Evolutionary conservation across 2,113 vertebrate species (phyloP).

Genomic region (Hemicordylus capensis): DNA sequence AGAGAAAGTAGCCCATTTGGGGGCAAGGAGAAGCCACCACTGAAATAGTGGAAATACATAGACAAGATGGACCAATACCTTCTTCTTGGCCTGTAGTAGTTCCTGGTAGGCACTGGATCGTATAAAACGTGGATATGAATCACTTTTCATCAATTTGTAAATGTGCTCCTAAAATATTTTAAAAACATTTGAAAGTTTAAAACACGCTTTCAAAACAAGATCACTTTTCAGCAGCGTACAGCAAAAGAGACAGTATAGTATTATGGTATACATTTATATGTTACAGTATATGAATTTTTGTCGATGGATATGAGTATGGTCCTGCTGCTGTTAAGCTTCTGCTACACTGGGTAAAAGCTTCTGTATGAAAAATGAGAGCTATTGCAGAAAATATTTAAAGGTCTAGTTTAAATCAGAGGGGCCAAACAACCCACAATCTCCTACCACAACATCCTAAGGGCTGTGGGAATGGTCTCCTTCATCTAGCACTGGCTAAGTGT

Average conservation of each 20-base stretch:
- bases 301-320: too few relatives aligned
- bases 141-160: slow-evolving; percentile 99
- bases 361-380: background rate
- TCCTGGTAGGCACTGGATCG: slow-evolving; percentile 99
- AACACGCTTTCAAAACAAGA: background rate
- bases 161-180: slow-evolving; percentile 89
- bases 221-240: background rate
- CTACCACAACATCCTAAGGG: background rate
- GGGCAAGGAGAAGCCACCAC: slow-evolving; percentile 63
- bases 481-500: background rate
- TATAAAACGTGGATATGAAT: slow-evolving; percentile 98
- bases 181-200: slow-evolving; percentile 33
- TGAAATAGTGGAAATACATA: slow-evolving; percentile 68
- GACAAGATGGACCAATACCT: slow-evolving; percentile 83
- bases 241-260: background rate
- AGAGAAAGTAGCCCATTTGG: slow-evolving; percentile 63
- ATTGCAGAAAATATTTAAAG: background rate
- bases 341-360: too few relatives aligned
- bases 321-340: background rate
- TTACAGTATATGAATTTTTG: background rate
- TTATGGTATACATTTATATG: background rate
- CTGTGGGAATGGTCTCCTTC: background rate
- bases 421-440: background rate
- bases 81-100: slow-evolving; percentile 98
- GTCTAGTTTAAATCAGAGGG: background rate